A percentile compares a stretch with the other conserved stretches of the same genome.
Evolutionary conservation across 2,797 vertebrate species (phyloP).

Genomic region (Micromesistius poutassou): DNA sequence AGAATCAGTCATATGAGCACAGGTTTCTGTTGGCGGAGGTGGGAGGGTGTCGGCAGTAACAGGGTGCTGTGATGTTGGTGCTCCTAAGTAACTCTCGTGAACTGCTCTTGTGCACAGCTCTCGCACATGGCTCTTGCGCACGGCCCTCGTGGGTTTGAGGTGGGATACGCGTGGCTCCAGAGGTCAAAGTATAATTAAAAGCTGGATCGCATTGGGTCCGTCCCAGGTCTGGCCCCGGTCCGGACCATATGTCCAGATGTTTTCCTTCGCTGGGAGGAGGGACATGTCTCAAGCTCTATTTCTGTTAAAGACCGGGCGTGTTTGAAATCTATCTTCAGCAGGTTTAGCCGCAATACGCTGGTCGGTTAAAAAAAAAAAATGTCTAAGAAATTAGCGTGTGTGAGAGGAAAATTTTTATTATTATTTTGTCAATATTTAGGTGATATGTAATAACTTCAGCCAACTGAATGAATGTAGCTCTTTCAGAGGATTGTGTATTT

Average conservation of each 20-base stretch:
- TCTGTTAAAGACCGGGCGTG: not conserved
- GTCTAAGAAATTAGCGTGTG: not conserved
- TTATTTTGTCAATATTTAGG: not conserved
- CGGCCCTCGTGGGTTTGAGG: slow-evolving; percentile 7
- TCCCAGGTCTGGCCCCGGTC: not conserved
- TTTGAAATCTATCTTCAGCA: slow-evolving; percentile 5
- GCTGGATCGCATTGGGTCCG: not conserved
- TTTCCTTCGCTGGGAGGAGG: not conserved
- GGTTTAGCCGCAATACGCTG: not conserved
- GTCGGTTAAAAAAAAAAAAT: not conserved
- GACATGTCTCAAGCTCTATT: slow-evolving; percentile 1
- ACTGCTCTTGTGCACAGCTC: not conserved
- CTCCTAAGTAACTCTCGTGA: not conserved
- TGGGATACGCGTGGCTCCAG: slow-evolving; percentile 4
- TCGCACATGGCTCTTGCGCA: not conserved
- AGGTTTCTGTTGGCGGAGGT: not conserved
- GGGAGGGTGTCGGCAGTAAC: not conserved
- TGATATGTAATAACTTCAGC: not conserved
- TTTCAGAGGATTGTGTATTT: not conserved
- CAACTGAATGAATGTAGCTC: not conserved
- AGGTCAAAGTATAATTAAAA: slow-evolving; percentile 20
- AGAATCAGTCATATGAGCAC: not conserved
- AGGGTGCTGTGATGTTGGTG: slow-evolving; percentile 5
- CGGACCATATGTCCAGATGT: not conserved
- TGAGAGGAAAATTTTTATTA: not conserved